These are phyloP conservation scores for Colostygia pectinataria DNA, from an alignment of 2,888 invertebrate genomes.

Conservation along the genomic window DNA sequence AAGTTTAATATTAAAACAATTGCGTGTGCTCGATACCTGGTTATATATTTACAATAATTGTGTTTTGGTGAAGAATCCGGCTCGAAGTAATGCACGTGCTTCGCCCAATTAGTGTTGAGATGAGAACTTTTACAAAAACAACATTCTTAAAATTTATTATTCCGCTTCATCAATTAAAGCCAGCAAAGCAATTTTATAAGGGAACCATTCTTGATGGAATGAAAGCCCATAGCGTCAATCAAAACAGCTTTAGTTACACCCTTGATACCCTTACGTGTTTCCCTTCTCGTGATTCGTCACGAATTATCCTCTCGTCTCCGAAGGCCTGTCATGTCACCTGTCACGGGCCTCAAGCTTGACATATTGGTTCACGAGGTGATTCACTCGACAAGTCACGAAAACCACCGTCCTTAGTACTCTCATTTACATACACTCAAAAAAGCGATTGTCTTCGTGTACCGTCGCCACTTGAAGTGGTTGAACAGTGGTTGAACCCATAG, in stretches of 20 bases:
- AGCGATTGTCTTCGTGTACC: slow-evolving; percentile 11
- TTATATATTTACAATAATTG: neutral
- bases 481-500: neutral
- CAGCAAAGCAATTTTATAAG: too few species aligned
- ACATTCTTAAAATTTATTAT: slow-evolving; percentile 2
- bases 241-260: neutral
- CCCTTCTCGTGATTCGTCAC: neutral
- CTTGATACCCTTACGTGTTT: neutral
- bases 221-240: neutral
- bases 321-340: slow-evolving; percentile 23
- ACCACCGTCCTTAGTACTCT: slow-evolving; percentile 24
- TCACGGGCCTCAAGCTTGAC: slow-evolving; percentile 22
- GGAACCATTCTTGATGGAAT: neutral
- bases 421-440: slow-evolving; percentile 22
- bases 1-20: neutral
- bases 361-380: slow-evolving; percentile 25
- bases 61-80: slow-evolving; percentile 13
- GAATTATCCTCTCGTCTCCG: slow-evolving; percentile 12
- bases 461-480: slow-evolving; percentile 2
- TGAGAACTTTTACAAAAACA: slow-evolving; percentile 2
- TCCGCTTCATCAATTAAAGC: slow-evolving; percentile 2
- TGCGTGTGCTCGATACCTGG: neutral
- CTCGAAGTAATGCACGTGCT: slow-evolving; percentile 11
- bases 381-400: slow-evolving; percentile 28
- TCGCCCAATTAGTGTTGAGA: slow-evolving; percentile 13